A percentile compares a stretch with the other conserved stretches of the same genome.
These are phyloP conservation scores for Zaprionus lachaisei DNA, from an alignment of 1,140 invertebrate species.

Conservation along the genomic window DNA sequence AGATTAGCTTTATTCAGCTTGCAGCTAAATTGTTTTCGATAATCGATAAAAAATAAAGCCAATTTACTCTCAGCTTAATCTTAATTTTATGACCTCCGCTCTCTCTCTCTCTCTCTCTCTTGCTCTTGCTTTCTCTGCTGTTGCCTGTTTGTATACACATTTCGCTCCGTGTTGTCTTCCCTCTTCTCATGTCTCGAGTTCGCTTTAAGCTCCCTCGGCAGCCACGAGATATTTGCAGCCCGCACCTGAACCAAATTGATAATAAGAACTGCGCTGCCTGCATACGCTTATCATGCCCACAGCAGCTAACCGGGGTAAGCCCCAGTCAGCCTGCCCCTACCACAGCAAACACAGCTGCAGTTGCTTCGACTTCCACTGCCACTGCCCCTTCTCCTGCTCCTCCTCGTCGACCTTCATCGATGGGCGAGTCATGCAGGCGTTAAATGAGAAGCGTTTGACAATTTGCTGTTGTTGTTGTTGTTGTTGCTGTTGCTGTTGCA, in stretches of 20 bases:
- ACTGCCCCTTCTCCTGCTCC: too few relatives aligned
- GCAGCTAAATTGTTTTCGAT: slow-evolving; percentile 1
- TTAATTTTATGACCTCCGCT: slow-evolving; percentile 1
- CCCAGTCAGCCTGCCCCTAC: not conserved
- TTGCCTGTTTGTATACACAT: not conserved
- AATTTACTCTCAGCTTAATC: not conserved
- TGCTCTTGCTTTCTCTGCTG: not conserved
- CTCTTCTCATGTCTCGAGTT: not conserved
- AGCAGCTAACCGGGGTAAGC: slow-evolving; percentile 13
- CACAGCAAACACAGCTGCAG: slow-evolving; percentile 5
- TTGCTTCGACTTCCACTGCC: not conserved
- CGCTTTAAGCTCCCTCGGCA: slow-evolving; percentile 1
- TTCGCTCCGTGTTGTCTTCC: not conserved
- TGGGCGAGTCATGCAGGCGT: slow-evolving; percentile 65
- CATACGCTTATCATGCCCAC: slow-evolving; percentile 49
- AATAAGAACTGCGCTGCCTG: slow-evolving; percentile 38
- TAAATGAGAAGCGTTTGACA: slow-evolving; percentile 77
- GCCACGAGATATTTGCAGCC: slow-evolving; percentile 12
- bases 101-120: not conserved
- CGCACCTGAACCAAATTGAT: slow-evolving; percentile 42
- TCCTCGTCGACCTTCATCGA: slow-evolving; percentile 10
- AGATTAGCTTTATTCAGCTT: not conserved
- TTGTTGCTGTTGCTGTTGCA: slow-evolving; percentile 20
- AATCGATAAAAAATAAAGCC: slow-evolving; percentile 7
- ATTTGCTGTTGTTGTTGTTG: slow-evolving; percentile 30